Percentiles rank a stretch among this genome's conserved stretches.
Conservation (phyloP, 2,797 vertebrate genomes). For the Pipistrellus pygmaeus region DNA sequence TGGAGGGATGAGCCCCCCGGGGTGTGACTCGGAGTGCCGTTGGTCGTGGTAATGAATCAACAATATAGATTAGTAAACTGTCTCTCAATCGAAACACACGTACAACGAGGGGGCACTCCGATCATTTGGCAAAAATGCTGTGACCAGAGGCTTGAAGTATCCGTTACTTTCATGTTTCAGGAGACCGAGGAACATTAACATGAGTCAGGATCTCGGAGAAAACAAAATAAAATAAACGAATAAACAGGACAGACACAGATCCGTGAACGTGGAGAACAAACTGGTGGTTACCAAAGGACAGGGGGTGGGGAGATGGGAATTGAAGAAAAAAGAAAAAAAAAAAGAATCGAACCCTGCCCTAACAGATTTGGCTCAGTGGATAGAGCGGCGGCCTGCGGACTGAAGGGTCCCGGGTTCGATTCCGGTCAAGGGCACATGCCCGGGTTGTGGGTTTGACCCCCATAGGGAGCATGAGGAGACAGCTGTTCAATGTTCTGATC, state of each 20-base stretch:
- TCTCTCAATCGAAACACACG: neutral
- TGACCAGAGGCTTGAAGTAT: neutral
- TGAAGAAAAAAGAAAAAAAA: neutral
- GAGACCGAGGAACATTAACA: neutral
- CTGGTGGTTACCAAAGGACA: neutral
- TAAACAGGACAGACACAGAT: neutral
- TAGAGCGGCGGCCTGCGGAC: too few relatives aligned
- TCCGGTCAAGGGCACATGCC: too few relatives aligned
- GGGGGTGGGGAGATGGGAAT: neutral
- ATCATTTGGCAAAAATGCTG: neutral
- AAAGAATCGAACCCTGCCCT: neutral
- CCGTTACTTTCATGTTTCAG: rapidly evolving
- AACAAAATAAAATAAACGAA: neutral
- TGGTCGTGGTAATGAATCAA: neutral
- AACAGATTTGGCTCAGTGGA: too few relatives aligned
- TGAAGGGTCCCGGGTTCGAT: too few relatives aligned
- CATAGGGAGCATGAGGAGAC: too few relatives aligned
- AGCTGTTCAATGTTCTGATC: too few relatives aligned
- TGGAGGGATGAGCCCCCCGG: too few relatives aligned
- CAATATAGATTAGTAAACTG: neutral
- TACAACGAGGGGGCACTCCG: neutral
- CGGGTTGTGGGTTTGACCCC: too few relatives aligned
- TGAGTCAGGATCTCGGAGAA: neutral
- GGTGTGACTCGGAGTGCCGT: rapidly evolving
- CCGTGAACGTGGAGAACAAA: neutral